Evolutionary conservation across 2,113 vertebrate species (phyloP), one percentile per base, ranked within the genome.

Genomic region (Rhadina sibilatrix): DNA sequence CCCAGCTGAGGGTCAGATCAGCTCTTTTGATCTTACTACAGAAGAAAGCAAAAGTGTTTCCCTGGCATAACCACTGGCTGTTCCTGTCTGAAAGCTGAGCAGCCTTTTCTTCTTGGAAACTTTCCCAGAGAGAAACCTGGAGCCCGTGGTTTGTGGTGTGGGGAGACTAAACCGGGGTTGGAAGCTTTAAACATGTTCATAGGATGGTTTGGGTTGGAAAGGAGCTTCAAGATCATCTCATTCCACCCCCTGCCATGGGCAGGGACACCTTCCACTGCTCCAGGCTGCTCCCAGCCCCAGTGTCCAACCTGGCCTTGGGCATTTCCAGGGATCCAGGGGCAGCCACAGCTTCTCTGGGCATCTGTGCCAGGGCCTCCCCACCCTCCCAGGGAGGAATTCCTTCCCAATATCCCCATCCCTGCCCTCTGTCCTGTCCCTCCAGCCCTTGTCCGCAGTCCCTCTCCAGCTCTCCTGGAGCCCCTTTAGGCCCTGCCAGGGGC

Each of bases 371-470:
- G 23, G 19, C 5, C 35, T 35, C 0, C 1, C 24, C 37, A 10
- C 10, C 10, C 54, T 60, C 10, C 0, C 15, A 25, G 56, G 2
- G 3, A 60, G 2, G 0, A 40, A 66, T 57, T 57, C 13, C 44
- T 27, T 12, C 25, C 44, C 17, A 22, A 0, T 2, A 18, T 52
- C 21, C 31, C 71, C 0, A 17, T 0, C 7, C 18, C 21, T 37
- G 19, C 49, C 38, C 37, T 35, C 3, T 44, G 31, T 37, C 33
- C 66, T 66, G 35, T 66, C 11, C 31, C 20, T 50, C 61, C 44
- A 35, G 7, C 0, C 13, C 35, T 3, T 66, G 35, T 76, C 15
- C 30, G 16, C 31, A 42, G 70, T 17, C 42, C 30, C 61, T 50
- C 52, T 35, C 8, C 61, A 86, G 53, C 53, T 50, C 71, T 77